Percentiles rank a stretch among this genome's conserved stretches.
Evolutionary conservation across 2,797 vertebrate genomes (phyloP).

Genomic region (Emys orbicularis): DNA sequence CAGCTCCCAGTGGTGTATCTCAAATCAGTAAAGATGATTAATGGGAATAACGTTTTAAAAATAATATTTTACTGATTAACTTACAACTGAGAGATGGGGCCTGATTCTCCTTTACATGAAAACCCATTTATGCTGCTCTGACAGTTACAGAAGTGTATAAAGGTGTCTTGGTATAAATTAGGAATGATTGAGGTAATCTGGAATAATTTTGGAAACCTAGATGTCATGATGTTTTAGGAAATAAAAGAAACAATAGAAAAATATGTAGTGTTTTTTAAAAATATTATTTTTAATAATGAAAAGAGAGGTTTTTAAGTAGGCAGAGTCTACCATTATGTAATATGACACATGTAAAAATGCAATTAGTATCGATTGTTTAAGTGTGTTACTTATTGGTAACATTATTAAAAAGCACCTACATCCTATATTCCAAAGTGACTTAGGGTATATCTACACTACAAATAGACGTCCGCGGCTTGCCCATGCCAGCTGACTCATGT

Average conservation of each 20-base stretch:
- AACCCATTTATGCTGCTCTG: neutral
- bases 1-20: conserved; percentile 52
- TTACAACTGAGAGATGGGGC: neutral
- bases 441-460: neutral
- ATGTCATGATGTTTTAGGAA: neutral
- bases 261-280: neutral
- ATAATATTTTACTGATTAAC: conserved; percentile 26
- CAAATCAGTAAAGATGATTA: conserved; percentile 44
- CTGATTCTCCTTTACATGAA: neutral
- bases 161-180: neutral
- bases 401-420: neutral
- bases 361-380: neutral
- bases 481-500: neutral
- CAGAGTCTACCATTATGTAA: neutral
- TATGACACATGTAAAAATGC: neutral
- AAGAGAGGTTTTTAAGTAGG: neutral
- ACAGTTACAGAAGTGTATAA: neutral
- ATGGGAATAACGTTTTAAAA: conserved; percentile 44
- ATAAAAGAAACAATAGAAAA: neutral
- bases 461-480: neutral
- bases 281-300: neutral
- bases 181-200: neutral
- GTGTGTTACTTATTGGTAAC: neutral
- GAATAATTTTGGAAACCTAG: conserved; percentile 16
- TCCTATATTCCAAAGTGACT: neutral